phyloP scores from a whole-genome alignment of 2,113 vertebrate genomes.

The Rhea pennata region DNA sequence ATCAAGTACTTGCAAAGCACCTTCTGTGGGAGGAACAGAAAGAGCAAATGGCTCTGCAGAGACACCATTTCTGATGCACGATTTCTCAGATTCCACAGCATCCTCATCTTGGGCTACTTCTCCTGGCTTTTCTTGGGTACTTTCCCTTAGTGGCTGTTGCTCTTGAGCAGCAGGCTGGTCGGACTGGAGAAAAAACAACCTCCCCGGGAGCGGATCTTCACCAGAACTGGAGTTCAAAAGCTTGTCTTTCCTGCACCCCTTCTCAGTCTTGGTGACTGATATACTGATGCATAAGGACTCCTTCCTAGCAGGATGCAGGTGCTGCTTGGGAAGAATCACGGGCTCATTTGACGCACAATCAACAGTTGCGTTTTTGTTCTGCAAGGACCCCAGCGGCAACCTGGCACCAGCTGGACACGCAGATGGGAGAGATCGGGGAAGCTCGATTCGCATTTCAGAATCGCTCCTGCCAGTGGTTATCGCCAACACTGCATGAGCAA shows the following conservation, averaged over 20 bases:
- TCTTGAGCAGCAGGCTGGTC: not conserved
- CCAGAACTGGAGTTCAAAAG: not conserved
- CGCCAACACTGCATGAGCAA: constrained; percentile 10
- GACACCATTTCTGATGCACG: fast-evolving
- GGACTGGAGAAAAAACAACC: constrained; percentile 83
- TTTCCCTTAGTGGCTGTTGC: not conserved
- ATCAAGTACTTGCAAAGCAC: constrained; percentile 56
- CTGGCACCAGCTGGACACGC: constrained; percentile 9
- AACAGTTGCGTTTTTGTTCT: not conserved
- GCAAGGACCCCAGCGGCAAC: not conserved
- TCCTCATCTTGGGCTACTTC: not conserved
- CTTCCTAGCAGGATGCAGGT: constrained; percentile 38
- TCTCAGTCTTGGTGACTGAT: constrained; percentile 59
- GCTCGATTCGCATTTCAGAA: constrained; percentile 23
- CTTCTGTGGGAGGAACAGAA: not conserved
- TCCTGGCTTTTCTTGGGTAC: constrained; percentile 18
- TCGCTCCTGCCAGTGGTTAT: constrained; percentile 7
- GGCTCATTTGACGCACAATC: constrained; percentile 44
- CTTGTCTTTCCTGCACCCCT: constrained; percentile 57
- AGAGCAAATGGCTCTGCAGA: constrained; percentile 2
- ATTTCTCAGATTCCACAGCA: not conserved
- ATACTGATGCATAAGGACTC: constrained; percentile 73
- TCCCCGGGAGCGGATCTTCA: constrained; percentile 85
- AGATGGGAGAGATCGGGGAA: constrained; percentile 6
- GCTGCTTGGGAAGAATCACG: constrained; percentile 13